Evolutionary conservation across 2,113 vertebrate genomes (phyloP), one percentile per base, ranked within the genome.

Genomic region (Casuarius casuarius): DNA sequence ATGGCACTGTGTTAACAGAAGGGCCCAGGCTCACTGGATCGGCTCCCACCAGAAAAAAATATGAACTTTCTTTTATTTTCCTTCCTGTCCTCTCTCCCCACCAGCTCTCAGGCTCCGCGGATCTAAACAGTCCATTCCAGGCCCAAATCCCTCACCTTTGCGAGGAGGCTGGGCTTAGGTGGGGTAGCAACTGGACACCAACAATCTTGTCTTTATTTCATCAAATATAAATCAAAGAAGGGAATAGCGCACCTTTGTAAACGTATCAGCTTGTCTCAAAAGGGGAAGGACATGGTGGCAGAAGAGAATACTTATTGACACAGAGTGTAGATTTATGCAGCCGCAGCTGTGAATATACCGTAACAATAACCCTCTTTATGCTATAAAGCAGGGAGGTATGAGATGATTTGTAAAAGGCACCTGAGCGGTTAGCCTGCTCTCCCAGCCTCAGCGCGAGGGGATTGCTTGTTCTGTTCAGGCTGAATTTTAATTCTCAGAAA

Each of bases 31-130:
- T 78, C 72, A 5, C 17, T 28, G 51, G 17, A 13, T 35, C 20
- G 3, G 28, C 42, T 92, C n/a, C 38, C 38, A 29, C 25, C 20
- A 5, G 33, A 49, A 71, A 44, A 46, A 70, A 62, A 70, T 14
- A 25, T 8, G 20, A 40, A 20, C 23, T 12, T 91, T 54, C 33
- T 84, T 67, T 90, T 49, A 1, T 71, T 80, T 90, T 68, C 29
- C 15, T 52, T 89, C n/a, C 33, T 44, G 42, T 51, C 56, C 19
- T 44, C 10, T 86, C 31, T 81, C 4, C 7, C 23, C 3, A 28
- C 2, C 31, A 59, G 33, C 18, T 87, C 49, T 66, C 28, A 7
- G 0, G 1, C 33, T 83, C 0, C 0, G 38, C 23, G 11, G 54
- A 38, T 83, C 35, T 68, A 73, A 61, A 33, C 40, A n/a, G 67